Conservation (phyloP, 2,888 invertebrate genomes). For the Cheilosia scutellata region DNA sequence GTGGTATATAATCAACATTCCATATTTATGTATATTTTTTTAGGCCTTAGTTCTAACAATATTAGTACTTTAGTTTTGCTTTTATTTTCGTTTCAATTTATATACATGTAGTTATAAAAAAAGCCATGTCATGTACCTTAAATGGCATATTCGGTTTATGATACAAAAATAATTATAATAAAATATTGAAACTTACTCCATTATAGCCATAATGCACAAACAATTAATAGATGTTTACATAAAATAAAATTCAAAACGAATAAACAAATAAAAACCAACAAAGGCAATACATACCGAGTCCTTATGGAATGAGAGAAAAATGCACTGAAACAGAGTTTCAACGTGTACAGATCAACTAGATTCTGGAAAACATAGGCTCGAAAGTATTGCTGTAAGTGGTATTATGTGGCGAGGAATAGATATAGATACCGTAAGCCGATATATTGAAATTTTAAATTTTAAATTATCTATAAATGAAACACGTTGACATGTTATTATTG, state of each 20-base stretch:
- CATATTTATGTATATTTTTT: conserved; percentile 33
- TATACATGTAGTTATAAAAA: conserved; percentile 51
- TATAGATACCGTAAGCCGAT: neutral
- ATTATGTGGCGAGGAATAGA: neutral
- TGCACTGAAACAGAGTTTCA: neutral
- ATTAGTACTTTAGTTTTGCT: conserved; percentile 29
- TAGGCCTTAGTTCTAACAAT: conserved; percentile 34
- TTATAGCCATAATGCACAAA: neutral
- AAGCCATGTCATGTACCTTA: conserved; percentile 14
- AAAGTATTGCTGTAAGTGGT: neutral
- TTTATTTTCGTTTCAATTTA: conserved; percentile 37
- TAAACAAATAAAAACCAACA: neutral
- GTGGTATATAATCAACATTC: conserved; percentile 15
- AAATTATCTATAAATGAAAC: neutral
- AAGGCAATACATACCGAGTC: neutral
- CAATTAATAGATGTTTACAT: neutral
- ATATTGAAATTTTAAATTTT: neutral
- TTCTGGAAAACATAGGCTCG: neutral
- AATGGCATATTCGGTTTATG: conserved; percentile 30
- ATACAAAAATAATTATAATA: conserved; percentile 23
- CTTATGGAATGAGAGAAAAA: conserved; percentile 9
- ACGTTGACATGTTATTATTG: neutral
- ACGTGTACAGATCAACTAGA: neutral
- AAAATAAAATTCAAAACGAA: neutral
- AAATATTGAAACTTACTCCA: conserved; percentile 2